phyloP scores from a whole-genome alignment of 2,888 invertebrate species.

The Mimachlamys varia region DNA sequence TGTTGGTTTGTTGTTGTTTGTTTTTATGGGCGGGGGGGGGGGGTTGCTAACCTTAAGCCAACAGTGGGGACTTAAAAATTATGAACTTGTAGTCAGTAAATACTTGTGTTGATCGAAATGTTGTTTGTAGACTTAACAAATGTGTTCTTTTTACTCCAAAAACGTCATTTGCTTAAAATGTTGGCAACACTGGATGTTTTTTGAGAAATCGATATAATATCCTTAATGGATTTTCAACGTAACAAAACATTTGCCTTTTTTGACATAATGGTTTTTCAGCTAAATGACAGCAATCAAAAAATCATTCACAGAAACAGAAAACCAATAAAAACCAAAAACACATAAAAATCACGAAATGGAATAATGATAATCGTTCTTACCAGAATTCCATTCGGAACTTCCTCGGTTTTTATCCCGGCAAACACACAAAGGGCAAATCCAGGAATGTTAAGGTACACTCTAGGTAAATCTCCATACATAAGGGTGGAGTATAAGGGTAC shows the following conservation, averaged over 20 bases:
- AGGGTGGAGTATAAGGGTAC: neutral
- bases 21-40: too few species aligned
- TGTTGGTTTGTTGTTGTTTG: too few species aligned
- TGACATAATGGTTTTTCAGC: neutral
- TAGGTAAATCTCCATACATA: constrained; percentile 3
- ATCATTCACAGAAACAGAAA: neutral
- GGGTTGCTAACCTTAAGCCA: too few species aligned
- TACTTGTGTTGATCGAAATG: too few species aligned
- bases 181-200: too few species aligned
- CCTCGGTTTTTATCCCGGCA: constrained; percentile 15
- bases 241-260: neutral
- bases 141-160: too few species aligned
- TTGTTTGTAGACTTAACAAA: too few species aligned
- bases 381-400: constrained; percentile 34
- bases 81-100: too few species aligned
- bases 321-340: neutral
- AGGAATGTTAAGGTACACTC: neutral
- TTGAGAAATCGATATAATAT: too few species aligned
- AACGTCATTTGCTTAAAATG: too few species aligned
- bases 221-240: neutral
- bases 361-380: constrained; percentile 18
- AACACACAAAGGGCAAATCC: neutral
- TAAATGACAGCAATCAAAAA: neutral
- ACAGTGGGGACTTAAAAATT: too few species aligned
- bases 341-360: neutral